Conservation (phyloP, 2,113 vertebrate genomes). For the Ibidorhyncha struthersii region DNA sequence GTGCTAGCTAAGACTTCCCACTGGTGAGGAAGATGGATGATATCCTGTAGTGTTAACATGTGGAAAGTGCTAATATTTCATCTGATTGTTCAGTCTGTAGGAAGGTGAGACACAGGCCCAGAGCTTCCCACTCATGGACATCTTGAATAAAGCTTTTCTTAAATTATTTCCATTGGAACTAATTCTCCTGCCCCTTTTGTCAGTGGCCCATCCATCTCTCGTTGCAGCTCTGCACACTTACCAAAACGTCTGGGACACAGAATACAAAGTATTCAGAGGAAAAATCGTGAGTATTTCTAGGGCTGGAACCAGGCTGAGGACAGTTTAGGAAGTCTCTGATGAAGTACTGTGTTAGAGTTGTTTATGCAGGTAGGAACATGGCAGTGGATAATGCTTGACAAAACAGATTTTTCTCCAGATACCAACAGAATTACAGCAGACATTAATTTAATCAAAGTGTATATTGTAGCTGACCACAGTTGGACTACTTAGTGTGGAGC, state of each 20-base stretch:
- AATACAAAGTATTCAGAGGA: neutral
- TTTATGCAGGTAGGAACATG: neutral
- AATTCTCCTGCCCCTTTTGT: conserved; percentile 47
- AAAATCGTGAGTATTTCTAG: neutral
- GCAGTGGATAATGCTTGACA: neutral
- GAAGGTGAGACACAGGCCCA: conserved; percentile 25
- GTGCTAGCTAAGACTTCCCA: conserved; percentile 9
- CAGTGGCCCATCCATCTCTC: conserved; percentile 35
- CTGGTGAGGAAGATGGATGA: conserved; percentile 52
- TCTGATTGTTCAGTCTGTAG: neutral
- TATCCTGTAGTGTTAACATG: conserved; percentile 40
- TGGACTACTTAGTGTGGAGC: neutral
- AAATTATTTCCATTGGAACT: conserved; percentile 59
- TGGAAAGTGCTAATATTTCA: conserved; percentile 56
- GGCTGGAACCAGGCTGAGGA: neutral
- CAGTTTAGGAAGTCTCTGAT: neutral
- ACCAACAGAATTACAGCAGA: neutral
- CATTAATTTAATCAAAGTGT: neutral
- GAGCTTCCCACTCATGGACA: conserved; percentile 10
- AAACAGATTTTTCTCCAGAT: neutral
- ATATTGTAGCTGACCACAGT: neutral
- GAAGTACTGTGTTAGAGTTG: neutral
- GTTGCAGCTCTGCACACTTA: neutral
- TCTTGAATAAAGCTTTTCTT: conserved; percentile 50
- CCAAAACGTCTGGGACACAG: neutral